Evolutionary conservation across 2,797 vertebrate species (phyloP).

Genomic region (Fringilla coelebs): DNA sequence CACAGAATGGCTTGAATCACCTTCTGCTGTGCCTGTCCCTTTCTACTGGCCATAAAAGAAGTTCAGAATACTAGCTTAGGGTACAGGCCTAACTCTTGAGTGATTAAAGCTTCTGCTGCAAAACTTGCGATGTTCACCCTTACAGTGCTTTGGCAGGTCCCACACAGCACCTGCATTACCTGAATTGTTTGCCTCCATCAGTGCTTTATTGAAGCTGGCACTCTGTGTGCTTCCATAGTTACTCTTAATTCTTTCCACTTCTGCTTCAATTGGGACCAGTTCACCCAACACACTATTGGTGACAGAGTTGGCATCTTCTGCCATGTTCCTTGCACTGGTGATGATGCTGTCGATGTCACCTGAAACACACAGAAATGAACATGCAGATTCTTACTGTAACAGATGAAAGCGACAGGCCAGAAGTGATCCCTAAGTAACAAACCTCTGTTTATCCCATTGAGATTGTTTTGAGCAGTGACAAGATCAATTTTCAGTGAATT

Average conservation of each 20-base stretch:
- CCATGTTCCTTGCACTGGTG: conserved; percentile 77
- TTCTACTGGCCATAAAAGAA: neutral
- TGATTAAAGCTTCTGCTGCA: neutral
- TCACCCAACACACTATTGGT: conserved; percentile 77
- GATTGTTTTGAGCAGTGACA: conserved; percentile 61
- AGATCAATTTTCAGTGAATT: conserved; percentile 77
- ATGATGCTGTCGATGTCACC: conserved; percentile 81
- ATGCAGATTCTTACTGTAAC: neutral
- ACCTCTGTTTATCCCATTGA: conserved; percentile 85
- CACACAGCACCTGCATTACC: conserved; percentile 62
- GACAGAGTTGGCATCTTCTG: conserved; percentile 74
- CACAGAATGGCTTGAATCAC: neutral
- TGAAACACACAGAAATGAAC: conserved; percentile 55
- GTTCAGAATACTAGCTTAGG: neutral
- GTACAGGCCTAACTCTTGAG: neutral
- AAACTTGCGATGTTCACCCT: neutral
- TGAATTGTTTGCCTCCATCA: conserved; percentile 83
- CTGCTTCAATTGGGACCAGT: conserved; percentile 80
- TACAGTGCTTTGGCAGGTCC: neutral
- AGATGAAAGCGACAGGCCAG: neutral
- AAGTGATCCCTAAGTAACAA: neutral
- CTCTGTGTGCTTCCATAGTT: conserved; percentile 63
- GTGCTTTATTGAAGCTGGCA: conserved; percentile 75
- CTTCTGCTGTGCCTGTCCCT: neutral
- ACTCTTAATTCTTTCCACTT: conserved; percentile 78